Evolutionary conservation across 1,140 invertebrate species (phyloP), one percentile per base, ranked within the genome.

Genomic region (Aricia agestis): DNA sequence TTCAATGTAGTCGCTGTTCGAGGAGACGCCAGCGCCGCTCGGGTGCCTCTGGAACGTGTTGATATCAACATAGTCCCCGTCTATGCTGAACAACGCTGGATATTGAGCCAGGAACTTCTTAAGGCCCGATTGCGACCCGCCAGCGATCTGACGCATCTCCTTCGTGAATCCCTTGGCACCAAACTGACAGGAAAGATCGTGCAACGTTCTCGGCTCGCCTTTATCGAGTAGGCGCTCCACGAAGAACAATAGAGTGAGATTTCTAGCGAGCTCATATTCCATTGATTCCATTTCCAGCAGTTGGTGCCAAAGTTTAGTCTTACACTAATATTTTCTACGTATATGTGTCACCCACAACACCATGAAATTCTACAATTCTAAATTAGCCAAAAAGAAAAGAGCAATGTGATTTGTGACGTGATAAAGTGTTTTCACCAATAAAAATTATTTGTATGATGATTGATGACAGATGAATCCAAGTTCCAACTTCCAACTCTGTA

Each of bases 101-200:
- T 98, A 98, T 86, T 98, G 96, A 32, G 94, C 93, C 76, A 98
- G 93, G 86, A 97, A 97, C 88, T 99, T 98, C 85, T 97, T 97
- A 25, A 99, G 93, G 63, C 97, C 98, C 81, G 97, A 97, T 87
- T 98, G 97, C 72, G 97, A 98, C 74, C 97, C 97, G 66, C 98
- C 98, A 81, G 97, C 97, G 78, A 98, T 98, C 92, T 98, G 97
- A 76, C 96, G 93, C 97, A 97, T 98, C 92, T 98, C 97, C 93
- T 98, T 98, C 3, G 97, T 98, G 85, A 98, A 98, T 68, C 97
- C 97, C 92, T 98, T 98, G 72, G 97, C 97, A 80, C 98, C 97
- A 92, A 98, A 98, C 91, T 98, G 97, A 92, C 98, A 99, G 83
- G 97, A 98, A 71, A 99, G 93, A 93, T 99, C 98, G 90, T 99